A percentile compares a stretch with the other conserved stretches of the same genome.
phyloP scores from a whole-genome alignment of 2,797 vertebrate genomes.

The Notolepis coatsorum region DNA sequence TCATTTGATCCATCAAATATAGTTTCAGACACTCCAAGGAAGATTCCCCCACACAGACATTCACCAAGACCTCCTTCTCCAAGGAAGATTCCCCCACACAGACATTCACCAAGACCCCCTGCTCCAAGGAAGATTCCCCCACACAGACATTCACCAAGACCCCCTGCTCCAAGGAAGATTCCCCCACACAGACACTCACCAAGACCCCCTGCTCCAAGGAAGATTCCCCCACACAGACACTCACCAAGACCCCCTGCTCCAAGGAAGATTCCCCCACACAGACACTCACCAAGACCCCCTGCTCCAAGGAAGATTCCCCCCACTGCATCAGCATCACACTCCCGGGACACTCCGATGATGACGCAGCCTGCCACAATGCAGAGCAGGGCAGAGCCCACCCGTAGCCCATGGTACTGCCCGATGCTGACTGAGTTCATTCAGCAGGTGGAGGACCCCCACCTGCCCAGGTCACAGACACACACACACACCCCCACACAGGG shows the following conservation, averaged over 20 bases:
- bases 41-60: too few species aligned
- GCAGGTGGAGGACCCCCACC: slow-evolving; percentile 60
- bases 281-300: slow-evolving; percentile 82
- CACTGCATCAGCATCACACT: slow-evolving; percentile 84
- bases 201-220: slow-evolving; percentile 84
- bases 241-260: slow-evolving; percentile 85
- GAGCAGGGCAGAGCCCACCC: slow-evolving; percentile 85
- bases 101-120: slow-evolving; percentile 82
- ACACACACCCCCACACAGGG: slow-evolving; percentile 6
- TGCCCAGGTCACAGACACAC: slow-evolving; percentile 22
- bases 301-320: slow-evolving; percentile 86
- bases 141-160: slow-evolving; percentile 79
- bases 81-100: slow-evolving; percentile 82
- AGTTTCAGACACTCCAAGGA: too few species aligned
- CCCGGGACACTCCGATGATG: slow-evolving; percentile 87
- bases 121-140: slow-evolving; percentile 86
- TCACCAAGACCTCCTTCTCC: slow-evolving; percentile 85
- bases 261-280: slow-evolving; percentile 82
- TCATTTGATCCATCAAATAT: neutral
- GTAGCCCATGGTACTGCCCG: slow-evolving; percentile 86
- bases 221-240: slow-evolving; percentile 80
- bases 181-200: slow-evolving; percentile 82
- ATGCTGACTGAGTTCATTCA: slow-evolving; percentile 84
- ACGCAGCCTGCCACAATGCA: slow-evolving; percentile 88
- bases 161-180: slow-evolving; percentile 84